A percentile compares a stretch with the other conserved stretches of the same genome.
Evolutionary conservation across 64 coral and sea anemone genomes (phyloP).

Genomic region (Actinia equina): DNA sequence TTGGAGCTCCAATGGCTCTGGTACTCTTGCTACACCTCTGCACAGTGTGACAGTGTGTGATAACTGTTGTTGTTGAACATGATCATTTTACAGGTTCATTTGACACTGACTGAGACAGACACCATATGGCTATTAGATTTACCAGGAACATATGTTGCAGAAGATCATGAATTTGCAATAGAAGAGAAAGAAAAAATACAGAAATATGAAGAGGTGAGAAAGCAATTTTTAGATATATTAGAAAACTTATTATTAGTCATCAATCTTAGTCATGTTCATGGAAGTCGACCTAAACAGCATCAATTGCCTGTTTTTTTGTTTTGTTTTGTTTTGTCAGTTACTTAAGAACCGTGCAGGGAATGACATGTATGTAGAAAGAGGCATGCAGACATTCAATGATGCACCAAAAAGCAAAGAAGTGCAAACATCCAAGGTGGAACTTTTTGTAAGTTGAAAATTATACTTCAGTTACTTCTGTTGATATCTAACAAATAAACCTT

Average conservation of each 20-base stretch:
- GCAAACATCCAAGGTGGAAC: conserved; percentile 65
- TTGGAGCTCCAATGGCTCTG: too few species aligned
- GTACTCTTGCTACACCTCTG: too few species aligned
- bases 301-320: too few species aligned
- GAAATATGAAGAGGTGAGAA: conserved; percentile 84
- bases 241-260: too few species aligned
- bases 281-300: too few species aligned
- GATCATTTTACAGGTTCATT: conserved; percentile 64
- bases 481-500: too few species aligned
- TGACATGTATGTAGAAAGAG: conserved; percentile 92
- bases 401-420: conserved; percentile 87
- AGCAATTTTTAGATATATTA: too few species aligned
- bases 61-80: too few species aligned
- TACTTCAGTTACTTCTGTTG: too few species aligned
- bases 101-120: conserved; percentile 87
- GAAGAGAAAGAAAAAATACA: conserved; percentile 80
- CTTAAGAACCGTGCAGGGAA: conserved; percentile 81
- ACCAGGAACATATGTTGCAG: conserved; percentile 81
- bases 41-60: too few species aligned
- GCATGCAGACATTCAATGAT: conserved; percentile 96
- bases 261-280: too few species aligned
- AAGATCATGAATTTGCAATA: conserved; percentile 76
- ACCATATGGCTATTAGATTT: conserved; percentile 97
- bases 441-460: conserved; percentile 68
- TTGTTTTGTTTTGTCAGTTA: conserved; percentile 27